phyloP scores from a whole-genome alignment of 2,797 vertebrate genomes.

The Sebastes hubbsi region DNA sequence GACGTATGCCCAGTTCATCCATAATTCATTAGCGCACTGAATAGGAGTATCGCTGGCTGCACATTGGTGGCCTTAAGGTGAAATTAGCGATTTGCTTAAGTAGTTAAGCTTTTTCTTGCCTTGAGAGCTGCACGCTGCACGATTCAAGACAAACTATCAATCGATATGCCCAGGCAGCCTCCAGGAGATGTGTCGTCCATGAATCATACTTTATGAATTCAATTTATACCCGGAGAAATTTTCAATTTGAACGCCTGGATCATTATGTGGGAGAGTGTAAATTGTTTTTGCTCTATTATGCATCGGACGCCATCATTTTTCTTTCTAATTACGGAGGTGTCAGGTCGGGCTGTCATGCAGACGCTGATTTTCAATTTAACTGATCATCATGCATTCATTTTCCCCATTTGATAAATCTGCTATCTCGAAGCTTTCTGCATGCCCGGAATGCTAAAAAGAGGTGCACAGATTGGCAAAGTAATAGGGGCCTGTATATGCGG shows the following conservation, averaged over 20 bases:
- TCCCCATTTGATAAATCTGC: conserved; percentile 99
- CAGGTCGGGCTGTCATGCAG: conserved; percentile 99
- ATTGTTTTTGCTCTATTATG: conserved; percentile 99
- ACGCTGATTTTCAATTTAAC: conserved; percentile 99
- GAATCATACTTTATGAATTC: conserved; percentile 99
- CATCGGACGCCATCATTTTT: conserved; percentile 99
- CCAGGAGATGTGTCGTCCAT: conserved; percentile 99
- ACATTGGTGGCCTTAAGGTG: conserved; percentile 99
- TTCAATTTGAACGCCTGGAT: conserved; percentile 99
- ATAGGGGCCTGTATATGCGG: conserved; percentile 98
- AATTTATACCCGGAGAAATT: conserved; percentile 99
- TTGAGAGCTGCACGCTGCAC: conserved; percentile 96
- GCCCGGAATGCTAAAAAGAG: conserved; percentile 99
- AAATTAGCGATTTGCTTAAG: conserved; percentile 99
- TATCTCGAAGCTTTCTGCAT: conserved; percentile 97
- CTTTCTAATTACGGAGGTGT: conserved; percentile 99
- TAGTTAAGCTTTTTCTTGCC: conserved; percentile 98
- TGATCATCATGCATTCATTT: conserved; percentile 99
- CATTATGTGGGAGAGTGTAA: conserved; percentile 99
- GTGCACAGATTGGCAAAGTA: conserved; percentile 95
- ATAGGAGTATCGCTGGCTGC: conserved; percentile 96
- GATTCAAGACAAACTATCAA: conserved; percentile 99
- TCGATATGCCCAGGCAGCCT: conserved; percentile 98
- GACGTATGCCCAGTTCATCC: conserved; percentile 92
- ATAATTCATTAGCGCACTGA: conserved; percentile 99